Evolutionary conservation across 1,140 invertebrate genomes (phyloP).

Genomic region (Ceratina australensis): DNA sequence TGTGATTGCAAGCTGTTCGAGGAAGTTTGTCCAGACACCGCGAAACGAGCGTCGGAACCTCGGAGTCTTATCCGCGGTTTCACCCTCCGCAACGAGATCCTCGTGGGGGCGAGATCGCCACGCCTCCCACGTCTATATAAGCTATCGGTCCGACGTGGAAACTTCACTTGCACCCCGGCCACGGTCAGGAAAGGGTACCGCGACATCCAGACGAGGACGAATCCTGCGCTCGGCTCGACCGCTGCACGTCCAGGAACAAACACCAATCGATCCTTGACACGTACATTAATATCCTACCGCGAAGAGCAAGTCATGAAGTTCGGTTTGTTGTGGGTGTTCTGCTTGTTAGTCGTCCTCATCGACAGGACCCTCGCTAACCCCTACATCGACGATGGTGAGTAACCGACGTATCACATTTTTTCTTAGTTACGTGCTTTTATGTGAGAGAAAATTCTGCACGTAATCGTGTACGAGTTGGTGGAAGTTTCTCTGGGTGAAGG

Average conservation of each 20-base stretch:
- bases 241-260: slow-evolving; percentile 3
- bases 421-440: background rate
- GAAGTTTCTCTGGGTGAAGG: too few species aligned
- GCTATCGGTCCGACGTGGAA: slow-evolving; percentile 50
- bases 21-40: slow-evolving; percentile 14
- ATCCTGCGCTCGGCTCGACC: slow-evolving; percentile 17
- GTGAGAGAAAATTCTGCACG: background rate
- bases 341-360: slow-evolving; percentile 59
- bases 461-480: too few species aligned
- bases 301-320: slow-evolving; percentile 59
- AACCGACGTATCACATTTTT: background rate
- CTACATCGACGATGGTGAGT: slow-evolving; percentile 71
- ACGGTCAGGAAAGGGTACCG: slow-evolving; percentile 38
- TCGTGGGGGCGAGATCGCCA: slow-evolving; percentile 64
- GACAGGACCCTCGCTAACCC: slow-evolving; percentile 61
- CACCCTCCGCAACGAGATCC: slow-evolving; percentile 45
- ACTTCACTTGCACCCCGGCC: slow-evolving; percentile 67
- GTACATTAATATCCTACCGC: too few species aligned
- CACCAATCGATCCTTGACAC: background rate
- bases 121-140: slow-evolving; percentile 74
- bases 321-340: slow-evolving; percentile 58
- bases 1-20: background rate
- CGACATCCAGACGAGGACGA: slow-evolving; percentile 16
- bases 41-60: slow-evolving; percentile 19
- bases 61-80: slow-evolving; percentile 42